Base-by-base conservation (phyloP, 1,140 invertebrate species). In the Cheumatopsyche charites region DNA sequence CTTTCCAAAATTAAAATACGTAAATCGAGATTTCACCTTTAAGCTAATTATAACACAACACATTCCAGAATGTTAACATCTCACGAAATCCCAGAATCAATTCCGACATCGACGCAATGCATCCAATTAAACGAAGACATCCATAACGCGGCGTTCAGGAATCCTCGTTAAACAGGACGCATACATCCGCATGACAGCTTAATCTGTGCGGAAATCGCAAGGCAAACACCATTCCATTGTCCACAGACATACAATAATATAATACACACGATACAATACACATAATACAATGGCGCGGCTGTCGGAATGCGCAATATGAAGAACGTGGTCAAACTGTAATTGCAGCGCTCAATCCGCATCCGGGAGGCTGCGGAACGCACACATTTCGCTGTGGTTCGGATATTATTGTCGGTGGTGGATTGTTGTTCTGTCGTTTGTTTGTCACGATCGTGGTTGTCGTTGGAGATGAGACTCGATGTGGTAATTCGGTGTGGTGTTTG, bases 81-180 rank as follows among this genome's bases (percentile, higher is more conserved):
- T n/a, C n/a, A n/a, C 29, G 29, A 36, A 7, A n/a, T 13, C 11
- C 43, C 4, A 4, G 4, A 13, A 47, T n/a, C 43, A 13, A 47
- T 6, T 15, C 2, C 43, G n/a, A 41, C 23, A 36, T 26, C 61
- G 29, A n/a, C 61, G 63, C 15, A n/a, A n/a, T 43, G 43, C 36
- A 66, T 66, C 47, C 63, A 66, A 66, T 66, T 66, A 66, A 45
- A 26, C 25, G 63, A 66, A 66, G 63, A 66, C 47, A 66, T 47
- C 63, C 43, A 66, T 66, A 66, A 66, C 63, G 4, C 11, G 43
- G 43, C 2, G 43, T 3, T 9, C 43, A 26, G 19, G 63, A 66
- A 66, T 66, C 36, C 41, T 63, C 21, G 43, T 43, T 66, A 42
- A 42, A 66, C 19, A 17, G 41, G 36, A 36, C 15, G 47, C 63